Percentiles rank a stretch among this genome's conserved stretches.
phyloP scores from a whole-genome alignment of 2,797 vertebrate genomes.

The Lagothrix lagotricha region DNA sequence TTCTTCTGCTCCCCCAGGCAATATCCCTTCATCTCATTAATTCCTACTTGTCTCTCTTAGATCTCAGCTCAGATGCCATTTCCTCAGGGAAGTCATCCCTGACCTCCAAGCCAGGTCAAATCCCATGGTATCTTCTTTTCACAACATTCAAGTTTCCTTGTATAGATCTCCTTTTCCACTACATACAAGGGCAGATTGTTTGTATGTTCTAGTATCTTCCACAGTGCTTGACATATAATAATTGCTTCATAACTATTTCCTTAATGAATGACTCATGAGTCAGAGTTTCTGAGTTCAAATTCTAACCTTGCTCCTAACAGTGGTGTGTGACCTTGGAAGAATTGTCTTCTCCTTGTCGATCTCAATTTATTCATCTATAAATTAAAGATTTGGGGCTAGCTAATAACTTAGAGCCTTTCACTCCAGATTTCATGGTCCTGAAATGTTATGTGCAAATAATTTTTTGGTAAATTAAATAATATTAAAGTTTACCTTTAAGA shows the following conservation, averaged over 20 bases:
- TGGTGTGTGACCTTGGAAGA: neutral
- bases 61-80: neutral
- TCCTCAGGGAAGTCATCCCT: neutral
- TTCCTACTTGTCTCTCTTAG: neutral
- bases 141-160: neutral
- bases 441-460: neutral
- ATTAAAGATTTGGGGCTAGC: neutral
- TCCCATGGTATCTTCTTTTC: neutral
- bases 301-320: neutral
- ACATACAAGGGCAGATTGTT: neutral
- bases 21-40: neutral
- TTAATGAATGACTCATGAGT: neutral
- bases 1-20: neutral
- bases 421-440: neutral
- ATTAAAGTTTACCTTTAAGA: neutral
- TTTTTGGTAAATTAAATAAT: neutral
- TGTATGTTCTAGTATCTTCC: neutral
- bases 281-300: neutral
- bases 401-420: neutral
- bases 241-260: neutral
- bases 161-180: neutral
- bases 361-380: conserved; percentile 22
- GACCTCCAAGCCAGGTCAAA: neutral
- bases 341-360: neutral
- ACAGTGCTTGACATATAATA: neutral